phyloP scores from a whole-genome alignment of 2,888 invertebrate genomes.

The Oasisia sp. region DNA sequence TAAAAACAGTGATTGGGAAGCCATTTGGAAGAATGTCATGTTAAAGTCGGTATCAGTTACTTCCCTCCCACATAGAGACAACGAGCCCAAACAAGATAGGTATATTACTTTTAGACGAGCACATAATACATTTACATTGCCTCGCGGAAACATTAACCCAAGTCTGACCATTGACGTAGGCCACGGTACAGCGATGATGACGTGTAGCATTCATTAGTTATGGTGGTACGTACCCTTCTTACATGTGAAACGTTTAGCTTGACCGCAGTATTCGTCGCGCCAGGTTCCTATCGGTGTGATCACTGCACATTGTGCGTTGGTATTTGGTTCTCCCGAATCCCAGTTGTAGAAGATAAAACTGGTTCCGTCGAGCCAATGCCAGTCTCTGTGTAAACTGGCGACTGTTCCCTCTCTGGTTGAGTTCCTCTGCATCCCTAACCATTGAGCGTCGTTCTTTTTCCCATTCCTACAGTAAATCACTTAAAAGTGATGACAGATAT shows the following conservation, averaged over 20 bases:
- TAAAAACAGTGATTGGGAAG: neutral
- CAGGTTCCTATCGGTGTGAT: neutral
- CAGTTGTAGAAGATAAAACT: neutral
- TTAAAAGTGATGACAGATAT: neutral
- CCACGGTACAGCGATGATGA: neutral
- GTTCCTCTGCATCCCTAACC: neutral
- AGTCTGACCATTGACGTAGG: neutral
- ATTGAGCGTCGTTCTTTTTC: neutral
- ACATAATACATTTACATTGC: neutral
- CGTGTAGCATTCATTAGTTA: neutral
- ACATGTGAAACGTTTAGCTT: neutral
- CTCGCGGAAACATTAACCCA: neutral
- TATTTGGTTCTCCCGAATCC: neutral
- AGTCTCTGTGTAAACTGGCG: neutral
- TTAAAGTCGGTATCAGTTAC: neutral
- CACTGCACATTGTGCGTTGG: neutral
- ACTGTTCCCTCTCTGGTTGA: neutral
- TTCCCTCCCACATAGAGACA: neutral
- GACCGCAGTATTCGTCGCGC: neutral
- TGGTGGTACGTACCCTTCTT: neutral
- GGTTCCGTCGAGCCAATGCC: neutral
- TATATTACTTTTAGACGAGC: neutral
- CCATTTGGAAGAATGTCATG: neutral
- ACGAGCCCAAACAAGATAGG: neutral
- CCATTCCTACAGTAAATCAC: neutral